Evolutionary conservation across 1,140 invertebrate genomes (phyloP), one percentile per base, ranked within the genome.

Genomic region (Choristoneura fumiferana): DNA sequence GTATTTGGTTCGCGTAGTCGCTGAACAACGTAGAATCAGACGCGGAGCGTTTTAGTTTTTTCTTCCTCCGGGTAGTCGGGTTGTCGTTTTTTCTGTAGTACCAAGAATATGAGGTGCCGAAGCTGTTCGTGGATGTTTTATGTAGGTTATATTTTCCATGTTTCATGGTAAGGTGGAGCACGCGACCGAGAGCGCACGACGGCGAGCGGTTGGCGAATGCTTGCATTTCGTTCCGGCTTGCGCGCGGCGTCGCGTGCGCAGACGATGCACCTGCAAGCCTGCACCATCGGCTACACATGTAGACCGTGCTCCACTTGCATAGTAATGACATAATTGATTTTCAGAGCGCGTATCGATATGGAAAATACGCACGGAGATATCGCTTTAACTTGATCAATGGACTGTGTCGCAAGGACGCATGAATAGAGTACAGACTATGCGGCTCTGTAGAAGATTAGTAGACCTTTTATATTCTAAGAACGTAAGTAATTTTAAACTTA

Each of bases 61-160:
- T 86, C 59, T 83, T 81, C 62, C 79, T 80, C 10, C 67, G 63
- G 17, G 62, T 67, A n/a, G 75, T 76, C 12, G 74, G 69, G 64
- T 78, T 83, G 54, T 89, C 78, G 54, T 77, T 82, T 67, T 87
- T 87, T 69, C 73, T 84, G 71, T 90, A 90, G 59, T 89, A 85
- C 89, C 88, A 90, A 15, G 88, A 90, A 45, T 89, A 87, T 9
- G 88, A 89, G 12, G 88, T 89, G 18, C 81, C 87, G 54, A 89
- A 71, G 63, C 81, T 87, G 53, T 91, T 90, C 49, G 78, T 74
- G 37, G 90, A 89, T 56, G 87, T 89, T 77, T 91, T 91, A 62
- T 89, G 74, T 39, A 92, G 81, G 84, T 91, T 85, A 75, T 92
- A 92, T 82, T 91, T 91, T 69, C 91, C 91, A 84, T 91, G 87